phyloP scores from a whole-genome alignment of 2,888 invertebrate genomes.

The Spilosoma lubricipeda region DNA sequence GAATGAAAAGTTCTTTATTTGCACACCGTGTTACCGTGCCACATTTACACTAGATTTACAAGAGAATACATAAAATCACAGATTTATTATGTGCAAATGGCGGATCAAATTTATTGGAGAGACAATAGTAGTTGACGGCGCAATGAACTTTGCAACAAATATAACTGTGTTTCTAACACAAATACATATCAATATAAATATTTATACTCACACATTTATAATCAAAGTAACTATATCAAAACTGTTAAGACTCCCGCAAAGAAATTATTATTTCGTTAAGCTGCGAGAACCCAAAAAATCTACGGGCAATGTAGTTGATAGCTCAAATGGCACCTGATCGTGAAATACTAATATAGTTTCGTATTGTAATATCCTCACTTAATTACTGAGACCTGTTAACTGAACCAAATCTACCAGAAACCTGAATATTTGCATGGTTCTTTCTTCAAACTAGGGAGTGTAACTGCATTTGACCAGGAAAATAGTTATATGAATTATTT shows the following conservation, averaged over 20 bases:
- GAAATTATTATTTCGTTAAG: neutral
- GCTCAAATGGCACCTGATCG: constrained; percentile 17
- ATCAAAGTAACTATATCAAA: neutral
- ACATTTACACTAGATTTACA: no score
- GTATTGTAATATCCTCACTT: constrained; percentile 16
- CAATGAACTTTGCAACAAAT: no score
- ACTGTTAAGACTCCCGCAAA: neutral
- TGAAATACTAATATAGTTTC: constrained; percentile 13
- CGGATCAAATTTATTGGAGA: no score
- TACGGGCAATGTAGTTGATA: constrained; percentile 3
- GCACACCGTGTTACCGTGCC: no score
- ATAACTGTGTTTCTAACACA: no score
- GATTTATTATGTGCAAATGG: no score
- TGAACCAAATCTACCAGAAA: constrained; percentile 15
- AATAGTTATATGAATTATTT: neutral
- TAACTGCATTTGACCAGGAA: neutral
- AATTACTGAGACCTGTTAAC: constrained; percentile 12
- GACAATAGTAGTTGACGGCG: no score
- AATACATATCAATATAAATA: no score
- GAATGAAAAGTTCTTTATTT: no score
- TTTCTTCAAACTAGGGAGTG: neutral
- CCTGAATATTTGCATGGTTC: constrained; percentile 7
- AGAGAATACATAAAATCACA: no score
- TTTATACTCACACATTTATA: no score
- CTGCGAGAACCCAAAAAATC: neutral